Percentiles rank a stretch among this genome's conserved stretches.
phyloP scores from a whole-genome alignment of 2,113 vertebrate species.

The Sphyrna mokarran region DNA sequence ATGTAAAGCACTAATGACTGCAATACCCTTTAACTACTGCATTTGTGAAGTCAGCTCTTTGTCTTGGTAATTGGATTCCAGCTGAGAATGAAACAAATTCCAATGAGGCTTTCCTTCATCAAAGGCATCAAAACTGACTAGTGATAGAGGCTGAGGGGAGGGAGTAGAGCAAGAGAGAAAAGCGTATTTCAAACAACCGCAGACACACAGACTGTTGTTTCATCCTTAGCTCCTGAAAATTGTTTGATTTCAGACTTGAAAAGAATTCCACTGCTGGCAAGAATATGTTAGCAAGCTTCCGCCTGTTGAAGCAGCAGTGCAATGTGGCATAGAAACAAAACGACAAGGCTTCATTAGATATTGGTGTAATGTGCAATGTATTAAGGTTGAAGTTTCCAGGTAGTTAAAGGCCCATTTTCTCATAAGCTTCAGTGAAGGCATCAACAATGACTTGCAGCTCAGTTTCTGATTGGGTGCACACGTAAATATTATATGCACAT shows the following conservation, averaged over 20 bases:
- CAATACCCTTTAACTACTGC: not conserved
- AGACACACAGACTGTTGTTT: not conserved
- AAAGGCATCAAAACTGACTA: not conserved
- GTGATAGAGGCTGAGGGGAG: not conserved
- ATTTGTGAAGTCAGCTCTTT: not conserved
- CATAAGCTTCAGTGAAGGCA: not conserved
- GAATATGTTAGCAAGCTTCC: not conserved
- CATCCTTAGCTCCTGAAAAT: not conserved
- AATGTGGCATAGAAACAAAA: not conserved
- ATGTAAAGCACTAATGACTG: not conserved
- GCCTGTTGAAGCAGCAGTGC: not conserved
- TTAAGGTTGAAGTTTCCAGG: not conserved
- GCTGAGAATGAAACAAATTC: conserved; percentile 10
- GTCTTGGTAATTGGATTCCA: conserved; percentile 28
- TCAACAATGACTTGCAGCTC: not conserved
- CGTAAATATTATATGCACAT: not conserved
- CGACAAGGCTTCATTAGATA: too few species aligned
- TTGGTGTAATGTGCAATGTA: not conserved
- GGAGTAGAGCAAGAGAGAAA: not conserved
- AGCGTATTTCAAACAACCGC: not conserved
- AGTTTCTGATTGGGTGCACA: not conserved
- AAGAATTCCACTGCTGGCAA: not conserved
- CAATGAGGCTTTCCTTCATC: not conserved
- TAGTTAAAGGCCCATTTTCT: not conserved
- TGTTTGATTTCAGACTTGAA: conserved; percentile 18